Evolutionary conservation across 2,888 invertebrate genomes (phyloP).

Genomic region (Nasonovia ribisnigri): DNA sequence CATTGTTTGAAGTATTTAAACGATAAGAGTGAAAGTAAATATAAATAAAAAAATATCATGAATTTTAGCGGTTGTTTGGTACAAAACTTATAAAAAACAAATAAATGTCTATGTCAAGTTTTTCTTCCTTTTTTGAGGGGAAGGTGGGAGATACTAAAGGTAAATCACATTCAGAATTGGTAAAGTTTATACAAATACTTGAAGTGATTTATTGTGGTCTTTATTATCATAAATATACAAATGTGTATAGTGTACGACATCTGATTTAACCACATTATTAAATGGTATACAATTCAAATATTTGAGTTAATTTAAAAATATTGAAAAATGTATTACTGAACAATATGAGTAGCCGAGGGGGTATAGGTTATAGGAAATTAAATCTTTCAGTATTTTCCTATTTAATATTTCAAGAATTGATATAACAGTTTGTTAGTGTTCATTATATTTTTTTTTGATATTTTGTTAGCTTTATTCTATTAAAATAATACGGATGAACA

Average conservation of each 20-base stretch:
- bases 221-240: not conserved
- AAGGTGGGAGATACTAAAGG: not conserved
- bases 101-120: not conserved
- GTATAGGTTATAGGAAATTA: not conserved
- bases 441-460: not conserved
- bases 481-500: not conserved
- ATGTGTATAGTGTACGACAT: not conserved
- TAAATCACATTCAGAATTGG: not conserved
- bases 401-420: not conserved
- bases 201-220: not conserved
- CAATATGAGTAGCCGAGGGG: not conserved
- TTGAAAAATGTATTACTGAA: not conserved
- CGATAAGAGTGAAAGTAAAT: slow-evolving; percentile 50
- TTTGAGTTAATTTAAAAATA: not conserved
- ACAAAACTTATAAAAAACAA: slow-evolving; percentile 29
- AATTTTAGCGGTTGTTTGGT: slow-evolving; percentile 34
- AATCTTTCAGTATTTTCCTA: not conserved
- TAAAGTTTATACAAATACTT: slow-evolving; percentile 31
- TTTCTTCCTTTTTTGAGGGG: not conserved
- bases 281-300: not conserved
- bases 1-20: slow-evolving; percentile 52
- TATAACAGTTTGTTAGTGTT: not conserved
- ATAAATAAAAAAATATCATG: slow-evolving; percentile 17
- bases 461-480: not conserved
- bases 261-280: not conserved